These are phyloP conservation scores for Metridium senile DNA, from an alignment of 92 coral and sea anemone genomes.

Conservation along the genomic window DNA sequence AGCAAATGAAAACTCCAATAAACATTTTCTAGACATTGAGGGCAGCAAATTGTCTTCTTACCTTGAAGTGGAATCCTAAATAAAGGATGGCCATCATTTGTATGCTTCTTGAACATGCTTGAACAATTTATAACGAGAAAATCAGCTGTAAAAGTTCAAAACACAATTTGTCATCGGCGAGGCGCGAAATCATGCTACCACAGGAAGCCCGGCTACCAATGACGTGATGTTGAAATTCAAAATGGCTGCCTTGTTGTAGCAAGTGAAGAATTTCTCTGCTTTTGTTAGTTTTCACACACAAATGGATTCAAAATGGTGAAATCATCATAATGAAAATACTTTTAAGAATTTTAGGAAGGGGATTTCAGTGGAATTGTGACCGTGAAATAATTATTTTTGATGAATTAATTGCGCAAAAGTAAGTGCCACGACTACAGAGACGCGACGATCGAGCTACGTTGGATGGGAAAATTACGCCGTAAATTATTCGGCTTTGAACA, in stretches of 20 bases:
- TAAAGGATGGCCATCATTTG: too few species aligned
- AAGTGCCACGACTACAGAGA: not conserved
- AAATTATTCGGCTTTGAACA: conserved; percentile 79
- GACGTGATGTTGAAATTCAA: not conserved
- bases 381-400: not conserved
- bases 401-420: not conserved
- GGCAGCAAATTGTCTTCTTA: too few species aligned
- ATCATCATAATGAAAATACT: too few species aligned
- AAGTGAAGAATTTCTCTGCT: not conserved
- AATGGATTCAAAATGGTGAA: not conserved
- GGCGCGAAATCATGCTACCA: not conserved
- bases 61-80: too few species aligned
- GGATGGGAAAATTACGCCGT: not conserved
- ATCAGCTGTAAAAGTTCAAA: too few species aligned
- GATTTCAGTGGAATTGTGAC: not conserved
- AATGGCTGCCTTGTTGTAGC: not conserved
- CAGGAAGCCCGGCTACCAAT: not conserved
- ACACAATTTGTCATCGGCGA: too few species aligned
- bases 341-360: not conserved
- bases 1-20: too few species aligned
- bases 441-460: too few species aligned
- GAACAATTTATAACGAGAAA: too few species aligned
- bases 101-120: too few species aligned
- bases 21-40: too few species aligned
- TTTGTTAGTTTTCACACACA: not conserved